These are phyloP conservation scores for Platycheirus albimanus DNA, from an alignment of 2,888 invertebrate species.

Conservation along the genomic window DNA sequence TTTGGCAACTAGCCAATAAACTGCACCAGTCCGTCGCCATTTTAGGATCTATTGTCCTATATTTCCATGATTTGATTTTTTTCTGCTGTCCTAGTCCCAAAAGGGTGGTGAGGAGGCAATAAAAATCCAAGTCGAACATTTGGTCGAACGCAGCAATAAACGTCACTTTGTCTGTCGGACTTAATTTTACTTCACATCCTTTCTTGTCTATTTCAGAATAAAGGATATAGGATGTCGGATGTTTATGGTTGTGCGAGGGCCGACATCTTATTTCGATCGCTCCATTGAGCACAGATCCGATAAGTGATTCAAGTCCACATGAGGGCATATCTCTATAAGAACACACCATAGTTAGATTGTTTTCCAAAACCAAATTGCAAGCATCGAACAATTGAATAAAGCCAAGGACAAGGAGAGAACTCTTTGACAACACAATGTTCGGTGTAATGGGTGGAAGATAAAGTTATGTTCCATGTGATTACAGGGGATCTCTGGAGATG, in stretches of 20 bases:
- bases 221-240: slow-evolving; percentile 41
- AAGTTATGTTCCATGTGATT: slow-evolving; percentile 38
- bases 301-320: slow-evolving; percentile 45
- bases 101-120: slow-evolving; percentile 27
- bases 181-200: slow-evolving; percentile 66
- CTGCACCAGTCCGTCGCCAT: slow-evolving; percentile 69
- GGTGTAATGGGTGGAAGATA: slow-evolving; percentile 51
- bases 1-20: slow-evolving; percentile 65
- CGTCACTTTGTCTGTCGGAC: slow-evolving; percentile 62
- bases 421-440: slow-evolving; percentile 50
- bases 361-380: slow-evolving; percentile 62
- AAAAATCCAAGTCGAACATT: slow-evolving; percentile 56
- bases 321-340: slow-evolving; percentile 32
- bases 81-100: not conserved
- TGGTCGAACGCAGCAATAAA: slow-evolving; percentile 63
- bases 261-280: slow-evolving; percentile 62
- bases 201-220: slow-evolving; percentile 30
- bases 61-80: slow-evolving; percentile 23
- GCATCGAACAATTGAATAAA: slow-evolving; percentile 59
- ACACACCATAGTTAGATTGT: slow-evolving; percentile 54
- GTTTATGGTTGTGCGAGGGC: slow-evolving; percentile 45
- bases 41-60: slow-evolving; percentile 66
- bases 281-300: slow-evolving; percentile 68
- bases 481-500: too few relatives aligned
- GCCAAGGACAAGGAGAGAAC: slow-evolving; percentile 41